Evolutionary conservation across 2,888 invertebrate species (phyloP).

Genomic region (Pediacus dermestoides): DNA sequence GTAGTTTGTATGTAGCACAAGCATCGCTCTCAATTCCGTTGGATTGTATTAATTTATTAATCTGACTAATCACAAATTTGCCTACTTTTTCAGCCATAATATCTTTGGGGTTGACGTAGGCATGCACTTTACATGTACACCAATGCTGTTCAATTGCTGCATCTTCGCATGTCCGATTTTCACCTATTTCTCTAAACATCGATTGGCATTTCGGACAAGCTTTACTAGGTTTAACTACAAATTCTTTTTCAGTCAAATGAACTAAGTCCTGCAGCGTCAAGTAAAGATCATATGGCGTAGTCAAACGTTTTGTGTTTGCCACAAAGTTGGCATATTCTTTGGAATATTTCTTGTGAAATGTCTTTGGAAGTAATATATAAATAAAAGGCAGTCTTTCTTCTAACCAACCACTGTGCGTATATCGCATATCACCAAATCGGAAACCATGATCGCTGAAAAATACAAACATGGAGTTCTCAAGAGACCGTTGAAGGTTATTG

Average conservation of each 20-base stretch:
- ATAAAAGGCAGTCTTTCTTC: conserved; percentile 79
- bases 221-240: conserved; percentile 42
- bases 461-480: conserved; percentile 65
- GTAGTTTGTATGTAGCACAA: conserved; percentile 32
- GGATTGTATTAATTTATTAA: conserved; percentile 19
- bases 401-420: conserved; percentile 69
- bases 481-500: conserved; percentile 57
- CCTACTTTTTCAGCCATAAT: conserved; percentile 54
- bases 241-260: conserved; percentile 49
- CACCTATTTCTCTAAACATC: conserved; percentile 55
- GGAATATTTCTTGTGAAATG: conserved; percentile 56
- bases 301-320: conserved; percentile 63
- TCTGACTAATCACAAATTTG: conserved; percentile 47
- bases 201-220: conserved; percentile 64
- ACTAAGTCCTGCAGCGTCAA: conserved; percentile 67
- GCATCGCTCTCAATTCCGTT: conserved; percentile 8
- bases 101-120: conserved; percentile 50
- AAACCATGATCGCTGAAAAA: conserved; percentile 80
- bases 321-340: conserved; percentile 56
- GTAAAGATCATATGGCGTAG: conserved; percentile 74
- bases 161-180: conserved; percentile 64
- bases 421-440: conserved; percentile 69
- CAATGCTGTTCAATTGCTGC: conserved; percentile 66
- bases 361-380: conserved; percentile 64
- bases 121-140: conserved; percentile 66